Evolutionary conservation across 2,888 invertebrate genomes (phyloP), one percentile per base, ranked within the genome.

Genomic region (Mythimna lalbum): DNA sequence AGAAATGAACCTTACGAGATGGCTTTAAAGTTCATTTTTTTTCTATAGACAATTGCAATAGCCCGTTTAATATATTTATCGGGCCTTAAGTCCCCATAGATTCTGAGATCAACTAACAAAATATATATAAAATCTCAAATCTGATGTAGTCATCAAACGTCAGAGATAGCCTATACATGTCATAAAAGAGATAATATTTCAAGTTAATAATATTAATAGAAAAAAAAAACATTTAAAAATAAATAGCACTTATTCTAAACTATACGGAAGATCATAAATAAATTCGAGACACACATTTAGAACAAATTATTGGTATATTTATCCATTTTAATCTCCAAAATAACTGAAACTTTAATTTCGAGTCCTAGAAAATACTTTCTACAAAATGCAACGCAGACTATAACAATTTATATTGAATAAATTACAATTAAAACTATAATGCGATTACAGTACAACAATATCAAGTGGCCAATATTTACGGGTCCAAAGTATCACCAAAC

Each of bases 341-440:
- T 65, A 66, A 53, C 53, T 47, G 65, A 27, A 19, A 75, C 7
- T 19, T 23, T 6, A 1, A 1, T 47, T 71, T 69, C 10, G n/a
- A 71, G 21, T 14, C 19, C 43, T 39, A 17, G 12, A 68, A 50
- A 43, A 33, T 19, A 33, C 23, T n/a, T 55, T 23, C 36, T 19
- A 27, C 12, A 19, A 93, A 93, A 90, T 89, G 91, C 93, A 93
- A 85, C 89, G 91, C 92, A 92, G 92, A 91, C 92, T 87, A 87
- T 85, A 81, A 83, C 85, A 87, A 88, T 89, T 82, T 88, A 88
- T 91, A 91, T 87, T 84, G 85, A 92, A 92, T 92, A 90, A 89
- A 92, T 93, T 93, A 93, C 90, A 92, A 91, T 93, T 93, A 93
- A 90, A 87, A 88, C 91, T 94, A 93, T 90, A 90, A 91, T 93